Evolutionary conservation across 1,140 invertebrate genomes (phyloP), one percentile per base, ranked within the genome.

Genomic region (Mizuhopecten yessoensis): DNA sequence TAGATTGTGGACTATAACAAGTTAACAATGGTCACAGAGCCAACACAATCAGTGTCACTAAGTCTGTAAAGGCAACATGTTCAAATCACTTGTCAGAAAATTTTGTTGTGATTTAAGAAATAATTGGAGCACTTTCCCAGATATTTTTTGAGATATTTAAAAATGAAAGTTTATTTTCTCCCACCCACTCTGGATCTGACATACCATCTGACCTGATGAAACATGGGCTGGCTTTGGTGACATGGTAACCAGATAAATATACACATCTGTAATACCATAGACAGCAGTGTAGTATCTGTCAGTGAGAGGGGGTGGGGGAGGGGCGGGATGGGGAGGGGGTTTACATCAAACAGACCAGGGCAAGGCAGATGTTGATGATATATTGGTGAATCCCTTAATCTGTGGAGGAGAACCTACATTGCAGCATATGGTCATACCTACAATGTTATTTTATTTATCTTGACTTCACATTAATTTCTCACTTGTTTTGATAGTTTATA

Each of bases 351-450:
- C 36, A 39, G 36, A 39, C 5, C 13, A 39, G 36, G 36, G 42
- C 17, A 20, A 15, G 17, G 9, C 17, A 39, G 36, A 45, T 10
- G 42, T 20, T 15, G 10, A 45, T 20, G 17, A 45, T 45, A 13
- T 45, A 45, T 45, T 45, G 42, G 17, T 45, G 13, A 39, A 39
- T n/a, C n/a, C n/a, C n/a, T 39, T 5, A 13, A 39, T 39, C 36
- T 39, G 36, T 39, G 5, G 36, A 39, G 13, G 36, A n/a, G n/a
- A n/a, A n/a, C 5, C 36, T 45, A 1, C 57, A 5, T 29, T 75
- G 57, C n/a, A 75, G 57, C 57, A 75, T 75, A 75, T 75, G 57
- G 57, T 75, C n/a, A 75, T 75, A 1, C 57, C n/a, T n/a, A n/a
- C 9, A n/a, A 75, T 75, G 57, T 75, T 75, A 29, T 75, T 75